Base-by-base conservation (phyloP, 2,888 invertebrate species). In the Drosophila algonquin region DNA sequence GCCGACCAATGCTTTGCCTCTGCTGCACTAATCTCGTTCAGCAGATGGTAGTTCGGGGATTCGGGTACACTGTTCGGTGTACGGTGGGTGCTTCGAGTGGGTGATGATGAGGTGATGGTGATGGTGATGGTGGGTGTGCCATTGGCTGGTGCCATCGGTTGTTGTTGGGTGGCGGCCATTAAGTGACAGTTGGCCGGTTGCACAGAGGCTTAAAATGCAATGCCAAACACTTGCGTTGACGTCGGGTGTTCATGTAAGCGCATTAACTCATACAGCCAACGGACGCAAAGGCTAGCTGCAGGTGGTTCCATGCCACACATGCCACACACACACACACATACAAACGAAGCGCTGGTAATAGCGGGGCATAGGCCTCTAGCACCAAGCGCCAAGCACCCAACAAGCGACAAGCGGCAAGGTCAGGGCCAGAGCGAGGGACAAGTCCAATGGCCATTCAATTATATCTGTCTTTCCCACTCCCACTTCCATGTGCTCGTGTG, bases 121-220 rank as follows among this genome's bases (percentile, higher is more conserved):
- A 21, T 18, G 18, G 40, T 35, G 12, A 3, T 12, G 12, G 47
- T 57, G 12, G 51, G 58, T 12, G 35, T 35, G 35, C 12, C 35
- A 35, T 35, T 35, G 35, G 35, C 35, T 35, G 12, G 35, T 35
- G 35, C 35, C 35, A 35, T 30, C 30, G 30, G 30, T 30, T 2
- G 30, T 71, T 68, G 30, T 71, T 68, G 80, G 79, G 51, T 55
- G 62, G 63, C 64, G 67, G 65, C 74, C 80, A 76, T 86, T 86
- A 88, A 86, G 86, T 80, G 80, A 74, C 74, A 74, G 74, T 74
- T 69, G 74, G 63, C 63, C 58, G 73, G 75, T 69, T 75, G 75
- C 75, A 60, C 48, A 72, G 62, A 45, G 59, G 88, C 87, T 86
- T 83, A 76, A 75, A 88, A 76, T 78, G 76, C 80, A 82, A 86